A percentile compares a stretch with the other conserved stretches of the same genome.
Evolutionary conservation across 2,113 vertebrate species (phyloP).

Genomic region (Aptenodytes forsteri): DNA sequence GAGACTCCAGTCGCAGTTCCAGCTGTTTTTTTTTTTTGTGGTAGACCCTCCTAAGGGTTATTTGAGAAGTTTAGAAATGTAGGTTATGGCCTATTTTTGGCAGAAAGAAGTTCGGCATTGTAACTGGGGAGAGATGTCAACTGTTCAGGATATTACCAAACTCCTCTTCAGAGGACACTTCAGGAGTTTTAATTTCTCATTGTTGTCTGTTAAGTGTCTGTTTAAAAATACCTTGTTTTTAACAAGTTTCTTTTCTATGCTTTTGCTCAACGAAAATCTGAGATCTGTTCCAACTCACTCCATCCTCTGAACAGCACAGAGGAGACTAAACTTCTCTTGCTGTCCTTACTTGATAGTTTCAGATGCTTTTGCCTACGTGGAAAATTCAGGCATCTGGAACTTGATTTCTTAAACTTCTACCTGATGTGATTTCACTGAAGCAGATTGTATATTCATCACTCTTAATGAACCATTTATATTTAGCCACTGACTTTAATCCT

Average conservation of each 20-base stretch:
- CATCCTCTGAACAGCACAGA: neutral
- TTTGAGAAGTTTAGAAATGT: neutral
- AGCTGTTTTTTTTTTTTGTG: neutral
- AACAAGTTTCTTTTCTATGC: neutral
- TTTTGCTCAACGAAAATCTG: neutral
- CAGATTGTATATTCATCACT: constrained; percentile 31
- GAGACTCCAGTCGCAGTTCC: neutral
- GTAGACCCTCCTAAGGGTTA: neutral
- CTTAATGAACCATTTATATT: constrained; percentile 51
- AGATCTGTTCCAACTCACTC: neutral
- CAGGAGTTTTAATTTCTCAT: neutral
- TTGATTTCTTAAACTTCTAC: constrained; percentile 18
- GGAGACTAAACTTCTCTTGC: neutral
- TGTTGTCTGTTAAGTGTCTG: neutral
- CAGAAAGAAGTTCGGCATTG: neutral
- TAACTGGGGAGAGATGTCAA: neutral
- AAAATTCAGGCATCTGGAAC: constrained; percentile 18
- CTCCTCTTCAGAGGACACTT: neutral
- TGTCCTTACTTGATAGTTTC: neutral
- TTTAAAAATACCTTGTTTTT: neutral
- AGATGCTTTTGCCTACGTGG: neutral
- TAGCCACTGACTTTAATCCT: constrained; percentile 41
- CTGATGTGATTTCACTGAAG: constrained; percentile 34
- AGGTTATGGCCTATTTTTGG: neutral
- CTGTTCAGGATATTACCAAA: neutral